Evolutionary conservation across 1,140 invertebrate species (phyloP).

Genomic region (Nilaparvata lugens): DNA sequence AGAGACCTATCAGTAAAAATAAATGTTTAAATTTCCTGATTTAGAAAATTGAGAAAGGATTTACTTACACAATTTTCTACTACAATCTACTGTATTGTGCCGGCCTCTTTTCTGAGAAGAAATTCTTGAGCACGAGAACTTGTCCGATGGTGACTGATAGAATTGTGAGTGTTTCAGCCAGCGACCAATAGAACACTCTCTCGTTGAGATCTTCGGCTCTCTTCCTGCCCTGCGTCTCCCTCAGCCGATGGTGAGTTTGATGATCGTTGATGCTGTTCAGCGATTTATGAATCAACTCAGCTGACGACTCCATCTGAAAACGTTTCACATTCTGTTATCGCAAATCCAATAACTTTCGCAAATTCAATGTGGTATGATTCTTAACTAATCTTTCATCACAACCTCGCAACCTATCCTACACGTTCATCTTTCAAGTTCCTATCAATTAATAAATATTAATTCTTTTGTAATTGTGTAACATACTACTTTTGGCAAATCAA

Average conservation of each 20-base stretch:
- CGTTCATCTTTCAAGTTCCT: too few relatives aligned
- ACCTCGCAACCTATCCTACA: not conserved
- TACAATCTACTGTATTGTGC: slow-evolving; percentile 11
- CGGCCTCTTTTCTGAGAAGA: slow-evolving; percentile 82
- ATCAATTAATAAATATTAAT: too few relatives aligned
- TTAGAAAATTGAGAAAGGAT: too few relatives aligned
- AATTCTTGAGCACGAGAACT: slow-evolving; percentile 86
- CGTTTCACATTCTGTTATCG: too few relatives aligned
- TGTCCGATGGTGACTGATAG: slow-evolving; percentile 78
- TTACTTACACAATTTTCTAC: not conserved
- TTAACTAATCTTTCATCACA: not conserved
- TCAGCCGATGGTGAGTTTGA: slow-evolving; percentile 91
- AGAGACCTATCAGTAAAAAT: too few relatives aligned
- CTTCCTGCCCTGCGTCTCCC: slow-evolving; percentile 88
- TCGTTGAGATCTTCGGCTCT: slow-evolving; percentile 93
- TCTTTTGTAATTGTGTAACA: too few relatives aligned
- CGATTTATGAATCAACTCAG: slow-evolving; percentile 79
- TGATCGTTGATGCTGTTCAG: slow-evolving; percentile 81
- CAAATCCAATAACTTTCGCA: not conserved
- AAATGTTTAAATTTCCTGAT: too few relatives aligned
- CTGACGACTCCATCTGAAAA: slow-evolving; percentile 81
- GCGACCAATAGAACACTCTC: slow-evolving; percentile 85
- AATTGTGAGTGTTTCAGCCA: slow-evolving; percentile 78
- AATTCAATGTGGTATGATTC: not conserved
- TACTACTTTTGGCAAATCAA: too few relatives aligned